These are phyloP conservation scores for Pedetes capensis DNA, from an alignment of 2,113 vertebrate species.

Conservation along the genomic window DNA sequence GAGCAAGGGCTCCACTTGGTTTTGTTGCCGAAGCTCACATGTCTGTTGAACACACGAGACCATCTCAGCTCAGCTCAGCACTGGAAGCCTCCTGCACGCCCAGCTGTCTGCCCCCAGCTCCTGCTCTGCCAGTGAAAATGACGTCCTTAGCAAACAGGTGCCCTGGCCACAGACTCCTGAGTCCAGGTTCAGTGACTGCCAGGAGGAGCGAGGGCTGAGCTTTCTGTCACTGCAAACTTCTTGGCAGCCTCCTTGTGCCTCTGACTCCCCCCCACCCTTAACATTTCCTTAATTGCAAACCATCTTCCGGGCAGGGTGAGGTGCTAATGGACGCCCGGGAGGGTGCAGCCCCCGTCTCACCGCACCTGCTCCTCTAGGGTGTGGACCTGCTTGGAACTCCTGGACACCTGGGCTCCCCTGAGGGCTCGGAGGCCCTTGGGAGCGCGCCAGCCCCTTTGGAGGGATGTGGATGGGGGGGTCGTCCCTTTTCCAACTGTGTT, in stretches of 20 bases:
- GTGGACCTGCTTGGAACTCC: background rate
- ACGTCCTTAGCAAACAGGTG: background rate
- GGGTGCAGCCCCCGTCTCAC: background rate
- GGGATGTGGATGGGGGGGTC: background rate
- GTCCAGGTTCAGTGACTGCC: background rate
- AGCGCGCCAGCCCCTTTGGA: background rate
- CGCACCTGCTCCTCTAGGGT: background rate
- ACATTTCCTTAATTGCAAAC: background rate
- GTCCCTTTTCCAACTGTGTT: background rate
- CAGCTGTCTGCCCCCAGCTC: background rate
- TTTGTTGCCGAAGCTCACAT: background rate
- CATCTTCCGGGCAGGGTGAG: background rate
- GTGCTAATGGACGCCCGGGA: background rate
- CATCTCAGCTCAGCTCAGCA: slow-evolving; percentile 3
- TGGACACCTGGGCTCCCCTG: background rate
- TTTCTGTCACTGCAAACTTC: background rate
- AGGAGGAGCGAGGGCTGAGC: background rate
- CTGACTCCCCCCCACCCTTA: background rate
- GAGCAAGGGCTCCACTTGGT: background rate
- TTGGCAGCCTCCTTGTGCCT: no score
- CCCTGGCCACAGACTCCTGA: background rate
- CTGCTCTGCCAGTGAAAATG: background rate
- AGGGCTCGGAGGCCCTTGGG: background rate
- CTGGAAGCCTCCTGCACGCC: slow-evolving; percentile 13
- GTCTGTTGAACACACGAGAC: background rate